Conservation (phyloP, 2,888 invertebrate genomes). For the Drosophila neoperkinsi region DNA sequence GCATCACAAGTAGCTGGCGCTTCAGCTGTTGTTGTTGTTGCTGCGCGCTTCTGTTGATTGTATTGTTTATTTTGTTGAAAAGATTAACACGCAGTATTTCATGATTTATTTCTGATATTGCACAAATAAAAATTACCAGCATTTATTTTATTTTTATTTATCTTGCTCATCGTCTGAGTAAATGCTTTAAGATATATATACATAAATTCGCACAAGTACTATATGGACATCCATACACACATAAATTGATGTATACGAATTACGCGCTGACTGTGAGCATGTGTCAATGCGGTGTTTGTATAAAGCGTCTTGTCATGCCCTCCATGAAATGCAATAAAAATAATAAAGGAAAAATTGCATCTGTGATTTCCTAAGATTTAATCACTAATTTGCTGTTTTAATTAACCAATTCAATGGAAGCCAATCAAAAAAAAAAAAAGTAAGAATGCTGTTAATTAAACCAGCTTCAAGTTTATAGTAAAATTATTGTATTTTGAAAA, state of each 20-base stretch:
- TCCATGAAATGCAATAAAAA: constrained; percentile 27
- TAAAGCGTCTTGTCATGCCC: constrained; percentile 29
- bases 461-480: constrained; percentile 7
- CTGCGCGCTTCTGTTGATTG: constrained; percentile 12
- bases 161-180: constrained; percentile 41
- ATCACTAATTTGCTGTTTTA: constrained; percentile 20
- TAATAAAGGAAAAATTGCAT: constrained; percentile 17
- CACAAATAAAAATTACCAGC: constrained; percentile 68
- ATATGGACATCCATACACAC: constrained; percentile 1
- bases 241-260: constrained; percentile 3
- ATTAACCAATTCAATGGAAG: constrained; percentile 10
- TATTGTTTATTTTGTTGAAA: constrained; percentile 59
- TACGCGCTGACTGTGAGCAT: constrained; percentile 16
- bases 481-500: constrained; percentile 9
- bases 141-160: constrained; percentile 57
- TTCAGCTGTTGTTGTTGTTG: constrained; percentile 9
- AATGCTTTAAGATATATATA: constrained; percentile 32
- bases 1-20: constrained; percentile 30
- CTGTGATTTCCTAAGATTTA: constrained; percentile 35
- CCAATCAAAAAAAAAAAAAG: constrained; percentile 11
- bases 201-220: constrained; percentile 11
- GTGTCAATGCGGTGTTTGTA: constrained; percentile 48
- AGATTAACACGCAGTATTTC: constrained; percentile 66
- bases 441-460: constrained; percentile 42
- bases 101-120: constrained; percentile 71